Evolutionary conservation across 2,888 invertebrate genomes (phyloP).

Genomic region (Phalera bucephala): DNA sequence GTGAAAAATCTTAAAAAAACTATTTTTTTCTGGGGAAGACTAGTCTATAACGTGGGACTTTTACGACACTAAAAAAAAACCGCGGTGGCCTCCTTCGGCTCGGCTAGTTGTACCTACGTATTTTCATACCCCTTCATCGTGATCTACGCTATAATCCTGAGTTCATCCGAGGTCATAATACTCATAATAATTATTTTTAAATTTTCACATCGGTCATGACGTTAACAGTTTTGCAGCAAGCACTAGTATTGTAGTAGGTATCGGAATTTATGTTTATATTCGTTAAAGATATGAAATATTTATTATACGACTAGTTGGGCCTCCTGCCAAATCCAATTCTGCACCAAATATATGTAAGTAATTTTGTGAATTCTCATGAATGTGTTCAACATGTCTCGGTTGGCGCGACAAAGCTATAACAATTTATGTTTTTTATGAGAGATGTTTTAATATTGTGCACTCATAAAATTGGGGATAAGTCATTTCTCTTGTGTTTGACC

Average conservation of each 20-base stretch:
- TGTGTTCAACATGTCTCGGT: slow-evolving; percentile 48
- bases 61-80: too few relatives aligned
- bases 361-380: slow-evolving; percentile 54
- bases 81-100: too few relatives aligned
- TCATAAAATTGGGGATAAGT: slow-evolving; percentile 37
- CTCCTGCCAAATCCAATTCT: slow-evolving; percentile 60
- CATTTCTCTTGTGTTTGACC: slow-evolving; percentile 29
- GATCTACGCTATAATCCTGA: slow-evolving; percentile 4
- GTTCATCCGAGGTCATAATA: slow-evolving; percentile 23
- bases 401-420: slow-evolving; percentile 40
- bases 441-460: slow-evolving; percentile 32
- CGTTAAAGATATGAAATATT: slow-evolving; percentile 56
- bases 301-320: slow-evolving; percentile 55
- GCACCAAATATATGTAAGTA: slow-evolving; percentile 47
- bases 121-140: background rate
- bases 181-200: slow-evolving; percentile 33
- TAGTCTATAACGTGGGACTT: too few relatives aligned
- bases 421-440: slow-evolving; percentile 36
- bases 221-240: slow-evolving; percentile 22
- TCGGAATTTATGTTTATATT: slow-evolving; percentile 48
- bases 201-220: slow-evolving; percentile 20
- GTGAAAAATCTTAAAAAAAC: too few relatives aligned
- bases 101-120: too few relatives aligned
- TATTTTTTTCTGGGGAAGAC: too few relatives aligned
- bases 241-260: slow-evolving; percentile 23